Evolutionary conservation across 2,113 vertebrate species (phyloP), one percentile per base, ranked within the genome.

Genomic region (Calidris pugnax): DNA sequence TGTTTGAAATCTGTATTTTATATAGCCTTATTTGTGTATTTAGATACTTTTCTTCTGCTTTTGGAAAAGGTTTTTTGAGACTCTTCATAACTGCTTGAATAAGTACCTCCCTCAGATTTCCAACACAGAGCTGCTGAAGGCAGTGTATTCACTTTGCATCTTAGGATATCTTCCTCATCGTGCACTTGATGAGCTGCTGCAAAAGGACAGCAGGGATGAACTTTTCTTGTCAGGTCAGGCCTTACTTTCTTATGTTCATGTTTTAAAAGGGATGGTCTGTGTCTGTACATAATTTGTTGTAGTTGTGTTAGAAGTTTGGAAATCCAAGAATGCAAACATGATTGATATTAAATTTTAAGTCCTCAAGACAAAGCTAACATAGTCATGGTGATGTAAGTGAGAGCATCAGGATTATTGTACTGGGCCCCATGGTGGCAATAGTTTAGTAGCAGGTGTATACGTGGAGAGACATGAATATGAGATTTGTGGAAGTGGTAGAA

Each of bases 31-130:
- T 48, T 81, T 93, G 17, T 89, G 37, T 89, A 79, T 79, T 85
- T 64, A 55, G 43, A 79, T 82, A 50, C 48, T 82, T 96, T 74
- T 93, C 41, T 95, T 81, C 20, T 97, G 57, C 43, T 95, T 96
- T 86, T 90, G 55, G 53, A 68, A 86, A 93, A 99, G 99, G 96
- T 99, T 99, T 93, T 95, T 99, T 35, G 97, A 98, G 21, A 90
- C 95, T 69, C 89, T 99, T 82, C 97, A 95, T 21, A 71, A 14
- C 26, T 96, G 95, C 72, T 97, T 99, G 93, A 97, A 98, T 75
- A 96, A 96, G 9, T 98, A 98, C 84, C 98, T 99, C 16, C 95
- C 97, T 84, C 97, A 97, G 74, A 98, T 99, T 90, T 95, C 98
- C 33, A 81, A 48, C 24, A 60, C 59, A 21, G 97, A 98, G 8